Percentiles rank a stretch among this genome's conserved stretches.
phyloP scores from a whole-genome alignment of 2,888 invertebrate species.

The Idaea dimidiata region DNA sequence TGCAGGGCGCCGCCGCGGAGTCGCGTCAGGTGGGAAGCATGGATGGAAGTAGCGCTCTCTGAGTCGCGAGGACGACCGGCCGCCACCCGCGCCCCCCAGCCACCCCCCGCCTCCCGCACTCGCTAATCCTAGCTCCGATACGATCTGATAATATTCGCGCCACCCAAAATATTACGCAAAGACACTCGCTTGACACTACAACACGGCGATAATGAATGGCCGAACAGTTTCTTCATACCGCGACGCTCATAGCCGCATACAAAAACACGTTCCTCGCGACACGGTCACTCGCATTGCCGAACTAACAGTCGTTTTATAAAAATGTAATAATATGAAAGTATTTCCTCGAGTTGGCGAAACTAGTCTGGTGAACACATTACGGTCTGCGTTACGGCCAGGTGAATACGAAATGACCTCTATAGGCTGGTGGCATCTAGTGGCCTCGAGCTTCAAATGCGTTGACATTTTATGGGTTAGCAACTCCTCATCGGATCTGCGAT shows the following conservation, averaged over 20 bases:
- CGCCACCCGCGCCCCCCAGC: constrained; percentile 46
- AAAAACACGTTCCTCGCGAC: constrained; percentile 54
- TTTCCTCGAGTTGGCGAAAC: constrained; percentile 79
- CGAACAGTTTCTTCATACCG: constrained; percentile 52
- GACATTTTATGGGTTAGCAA: constrained; percentile 78
- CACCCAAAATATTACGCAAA: constrained; percentile 79
- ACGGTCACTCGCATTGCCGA: constrained; percentile 58
- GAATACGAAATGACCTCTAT: constrained; percentile 81
- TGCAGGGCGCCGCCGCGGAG: constrained; percentile 74
- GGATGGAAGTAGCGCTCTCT: constrained; percentile 64
- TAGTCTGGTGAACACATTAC: constrained; percentile 79
- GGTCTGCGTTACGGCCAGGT: constrained; percentile 77
- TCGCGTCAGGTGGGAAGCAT: constrained; percentile 70
- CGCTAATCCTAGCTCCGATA: constrained; percentile 75
- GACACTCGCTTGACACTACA: constrained; percentile 70
- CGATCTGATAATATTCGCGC: constrained; percentile 81
- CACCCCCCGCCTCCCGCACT: constrained; percentile 49
- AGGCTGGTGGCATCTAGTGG: constrained; percentile 76
- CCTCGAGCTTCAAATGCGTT: constrained; percentile 75
- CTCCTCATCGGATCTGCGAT: constrained; percentile 61
- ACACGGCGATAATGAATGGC: constrained; percentile 75
- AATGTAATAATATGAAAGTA: constrained; percentile 77
- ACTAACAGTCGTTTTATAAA: constrained; percentile 47
- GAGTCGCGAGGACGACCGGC: constrained; percentile 57
- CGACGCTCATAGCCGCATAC: constrained; percentile 29